A percentile compares a stretch with the other conserved stretches of the same genome.
These are phyloP conservation scores for Drosophila neonasuta DNA, from an alignment of 2,888 invertebrate species.

Conservation along the genomic window DNA sequence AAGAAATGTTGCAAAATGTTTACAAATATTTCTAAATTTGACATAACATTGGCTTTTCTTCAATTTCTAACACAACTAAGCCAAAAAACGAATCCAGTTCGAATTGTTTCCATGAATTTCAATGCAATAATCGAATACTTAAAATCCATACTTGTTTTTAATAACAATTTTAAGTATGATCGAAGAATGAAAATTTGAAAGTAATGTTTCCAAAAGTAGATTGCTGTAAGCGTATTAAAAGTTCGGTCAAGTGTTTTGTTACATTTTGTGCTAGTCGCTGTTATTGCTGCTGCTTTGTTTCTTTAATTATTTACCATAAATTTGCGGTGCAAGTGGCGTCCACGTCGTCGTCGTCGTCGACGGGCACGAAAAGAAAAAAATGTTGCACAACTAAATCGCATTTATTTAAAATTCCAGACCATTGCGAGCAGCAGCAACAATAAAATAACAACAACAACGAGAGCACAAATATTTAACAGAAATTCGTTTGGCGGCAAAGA, in stretches of 20 bases:
- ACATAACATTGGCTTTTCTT: no score
- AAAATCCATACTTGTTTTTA: no score
- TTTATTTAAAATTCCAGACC: constrained; percentile 78
- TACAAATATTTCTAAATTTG: no score
- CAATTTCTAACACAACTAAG: no score
- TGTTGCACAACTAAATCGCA: constrained; percentile 75
- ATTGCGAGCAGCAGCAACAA: constrained; percentile 50
- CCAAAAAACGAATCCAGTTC: no score
- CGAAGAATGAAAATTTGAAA: no score
- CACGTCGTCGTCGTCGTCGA: constrained; percentile 6
- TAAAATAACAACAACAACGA: constrained; percentile 32
- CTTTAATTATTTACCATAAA: constrained; percentile 63
- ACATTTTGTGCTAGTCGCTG: background rate
- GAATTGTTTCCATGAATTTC: no score
- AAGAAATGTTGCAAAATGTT: no score
- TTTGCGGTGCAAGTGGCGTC: constrained; percentile 52
- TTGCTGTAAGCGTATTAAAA: constrained; percentile 15
- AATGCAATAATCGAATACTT: no score
- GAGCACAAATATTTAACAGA: constrained; percentile 61
- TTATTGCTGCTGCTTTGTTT: constrained; percentile 31
- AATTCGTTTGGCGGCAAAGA: constrained; percentile 65
- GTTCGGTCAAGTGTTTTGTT: background rate
- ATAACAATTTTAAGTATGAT: no score
- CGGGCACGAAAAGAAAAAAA: constrained; percentile 49
- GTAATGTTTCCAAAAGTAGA: background rate